Evolutionary conservation across 2,888 invertebrate species (phyloP).

Genomic region (Spialia ferax): DNA sequence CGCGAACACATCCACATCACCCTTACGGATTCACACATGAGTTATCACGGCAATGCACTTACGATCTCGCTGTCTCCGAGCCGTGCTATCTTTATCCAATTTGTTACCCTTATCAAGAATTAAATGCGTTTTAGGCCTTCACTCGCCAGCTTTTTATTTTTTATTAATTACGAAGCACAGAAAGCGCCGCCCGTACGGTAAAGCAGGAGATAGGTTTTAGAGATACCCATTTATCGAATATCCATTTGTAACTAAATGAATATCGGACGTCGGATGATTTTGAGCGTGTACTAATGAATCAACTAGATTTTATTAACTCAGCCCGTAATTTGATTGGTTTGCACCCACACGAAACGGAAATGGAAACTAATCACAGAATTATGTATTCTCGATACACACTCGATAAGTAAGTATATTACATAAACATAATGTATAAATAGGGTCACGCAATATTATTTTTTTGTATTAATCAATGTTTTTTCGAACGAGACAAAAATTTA

Average conservation of each 20-base stretch:
- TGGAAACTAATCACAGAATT: conserved; percentile 1
- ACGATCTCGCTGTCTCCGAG: conserved; percentile 83
- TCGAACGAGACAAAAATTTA: conserved; percentile 19
- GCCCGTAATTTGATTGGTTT: conserved; percentile 41
- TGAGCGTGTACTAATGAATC: conserved; percentile 42
- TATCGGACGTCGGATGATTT: conserved; percentile 35
- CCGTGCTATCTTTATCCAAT: conserved; percentile 84
- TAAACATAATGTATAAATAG: background rate
- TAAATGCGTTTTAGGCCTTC: conserved; percentile 84
- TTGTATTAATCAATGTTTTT: conserved; percentile 19
- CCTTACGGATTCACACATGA: conserved; percentile 62
- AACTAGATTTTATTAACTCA: conserved; percentile 42
- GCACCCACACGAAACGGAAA: conserved; percentile 2
- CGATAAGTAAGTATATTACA: too few species aligned
- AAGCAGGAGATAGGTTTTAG: conserved; percentile 79
- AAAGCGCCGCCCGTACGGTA: conserved; percentile 60
- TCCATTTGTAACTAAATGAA: conserved; percentile 58
- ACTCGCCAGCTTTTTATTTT: conserved; percentile 71
- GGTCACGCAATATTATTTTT: conserved; percentile 6
- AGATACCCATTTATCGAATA: conserved; percentile 74
- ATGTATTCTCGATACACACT: too few species aligned
- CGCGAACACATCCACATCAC: conserved; percentile 55
- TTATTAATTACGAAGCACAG: conserved; percentile 78
- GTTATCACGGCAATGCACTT: conserved; percentile 85
- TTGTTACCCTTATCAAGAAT: conserved; percentile 86